These are phyloP conservation scores for Lepidothrix coronata DNA, from an alignment of 2,113 vertebrate genomes.

Conservation along the genomic window DNA sequence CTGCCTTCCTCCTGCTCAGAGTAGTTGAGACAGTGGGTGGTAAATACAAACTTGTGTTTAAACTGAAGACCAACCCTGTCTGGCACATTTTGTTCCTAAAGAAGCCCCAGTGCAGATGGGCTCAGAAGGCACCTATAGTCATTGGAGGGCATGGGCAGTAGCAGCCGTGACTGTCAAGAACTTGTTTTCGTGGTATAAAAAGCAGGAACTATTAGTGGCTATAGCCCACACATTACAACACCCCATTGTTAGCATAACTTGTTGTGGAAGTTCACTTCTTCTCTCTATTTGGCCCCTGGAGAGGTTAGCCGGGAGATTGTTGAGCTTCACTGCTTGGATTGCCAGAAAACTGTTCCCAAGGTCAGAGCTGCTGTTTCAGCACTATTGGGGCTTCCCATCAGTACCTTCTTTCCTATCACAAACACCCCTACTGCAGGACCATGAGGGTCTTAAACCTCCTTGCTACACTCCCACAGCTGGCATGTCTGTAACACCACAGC, in stretches of 20 bases:
- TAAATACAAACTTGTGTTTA: background rate
- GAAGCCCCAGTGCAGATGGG: rapidly evolving
- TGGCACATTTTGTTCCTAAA: background rate
- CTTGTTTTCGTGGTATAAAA: background rate
- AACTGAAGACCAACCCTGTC: background rate
- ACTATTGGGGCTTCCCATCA: rapidly evolving
- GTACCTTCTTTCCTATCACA: background rate
- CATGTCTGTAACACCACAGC: background rate
- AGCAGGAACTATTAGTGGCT: background rate
- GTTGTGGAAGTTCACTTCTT: background rate
- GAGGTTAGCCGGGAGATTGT: background rate
- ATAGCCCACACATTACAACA: background rate
- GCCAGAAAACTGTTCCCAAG: background rate
- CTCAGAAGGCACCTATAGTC: background rate
- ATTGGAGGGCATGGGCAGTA: background rate
- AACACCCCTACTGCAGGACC: background rate
- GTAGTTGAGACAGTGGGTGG: rapidly evolving
- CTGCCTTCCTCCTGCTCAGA: background rate
- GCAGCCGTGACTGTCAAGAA: background rate
- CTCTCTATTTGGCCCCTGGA: background rate
- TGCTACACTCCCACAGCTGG: rapidly evolving
- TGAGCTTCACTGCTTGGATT: rapidly evolving
- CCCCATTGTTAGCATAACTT: background rate
- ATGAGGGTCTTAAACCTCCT: background rate
- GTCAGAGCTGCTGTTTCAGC: background rate